Evolutionary conservation across 2,797 vertebrate species (phyloP), one percentile per base, ranked within the genome.

Genomic region (Cirrhinus molitorella): DNA sequence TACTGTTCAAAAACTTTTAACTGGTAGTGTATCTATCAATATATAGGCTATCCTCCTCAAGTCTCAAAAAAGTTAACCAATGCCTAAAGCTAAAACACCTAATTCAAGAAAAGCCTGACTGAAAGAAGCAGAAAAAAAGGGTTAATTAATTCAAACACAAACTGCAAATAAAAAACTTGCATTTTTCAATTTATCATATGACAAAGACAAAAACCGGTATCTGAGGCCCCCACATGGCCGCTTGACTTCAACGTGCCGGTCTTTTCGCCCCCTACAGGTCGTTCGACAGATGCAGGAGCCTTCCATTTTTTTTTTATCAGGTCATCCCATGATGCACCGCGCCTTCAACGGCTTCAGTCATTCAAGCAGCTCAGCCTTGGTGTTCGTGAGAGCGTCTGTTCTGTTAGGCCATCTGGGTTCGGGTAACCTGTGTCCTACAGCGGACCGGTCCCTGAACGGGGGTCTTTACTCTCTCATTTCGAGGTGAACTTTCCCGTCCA

Each of bases 321-420:
- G 34, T 91, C 78, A 89, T 96, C 96, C 95, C 96, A 93, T 94
- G 95, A 94, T 96, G 93, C 96, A 91, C 91, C 88, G 94, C 95
- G 93, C 91, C 91, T 89, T 92, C 95, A 96, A 96, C 96, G 95
- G 95, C 94, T 95, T 93, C 87, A 88, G 84, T 91, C 93, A 94
- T 93, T 95, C 93, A 94, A 92, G 91, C 37, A 17, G 76, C 81
- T 79, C 71, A 83, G 70, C 72, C 55, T 49, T 49, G 86, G 73
- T 78, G 63, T 11, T 65, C 57, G 84, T 79, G 59, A 74, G 70
- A 51, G 77, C 72, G 85, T 49, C 49, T 75, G 55, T 76, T 72
- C 55, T 74, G 70, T 80, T 83, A 10, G 79, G 85, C 87, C 83
- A 83, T 77, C 87, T 88, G 84, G 25, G 13, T 31, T 43, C 19